Conservation (phyloP, 92 coral and sea anemone genomes). For the Nematostella vectensis region DNA sequence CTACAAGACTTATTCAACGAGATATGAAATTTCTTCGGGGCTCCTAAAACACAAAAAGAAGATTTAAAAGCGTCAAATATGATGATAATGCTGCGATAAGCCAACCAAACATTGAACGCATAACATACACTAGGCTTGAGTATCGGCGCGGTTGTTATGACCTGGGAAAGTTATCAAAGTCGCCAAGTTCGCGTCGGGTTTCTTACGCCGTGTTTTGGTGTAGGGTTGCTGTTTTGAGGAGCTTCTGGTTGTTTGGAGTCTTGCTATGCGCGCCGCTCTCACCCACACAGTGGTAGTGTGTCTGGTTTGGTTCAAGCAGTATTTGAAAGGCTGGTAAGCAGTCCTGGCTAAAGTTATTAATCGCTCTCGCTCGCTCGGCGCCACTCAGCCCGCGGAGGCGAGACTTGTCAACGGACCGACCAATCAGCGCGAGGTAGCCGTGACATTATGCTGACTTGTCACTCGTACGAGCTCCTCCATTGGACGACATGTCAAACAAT, state of each 20-base stretch:
- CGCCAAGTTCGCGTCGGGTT: background rate
- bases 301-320: slow-evolving; percentile 87
- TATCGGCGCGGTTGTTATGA: slow-evolving; percentile 12
- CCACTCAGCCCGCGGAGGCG: slow-evolving; percentile 69
- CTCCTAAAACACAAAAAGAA: slow-evolving; percentile 68
- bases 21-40: slow-evolving; percentile 76
- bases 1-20: slow-evolving; percentile 71
- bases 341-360: slow-evolving; percentile 67
- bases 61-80: slow-evolving; percentile 75
- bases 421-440: slow-evolving; percentile 45
- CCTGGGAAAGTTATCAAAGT: slow-evolving; percentile 5
- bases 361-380: slow-evolving; percentile 85
- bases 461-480: slow-evolving; percentile 62
- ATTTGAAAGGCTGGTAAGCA: slow-evolving; percentile 88
- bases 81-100: slow-evolving; percentile 67
- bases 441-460: slow-evolving; percentile 78
- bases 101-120: slow-evolving; percentile 6
- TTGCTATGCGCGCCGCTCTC: background rate
- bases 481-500: slow-evolving; percentile 89
- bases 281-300: slow-evolving; percentile 33
- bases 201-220: background rate
- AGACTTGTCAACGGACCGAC: slow-evolving; percentile 71
- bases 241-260: background rate
- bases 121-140: slow-evolving; percentile 18
- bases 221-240: background rate